Percentiles rank a stretch among this genome's conserved stretches.
Evolutionary conservation across 23 tunicate genomes (phyloP).

Genomic region (Ciona savignyi): DNA sequence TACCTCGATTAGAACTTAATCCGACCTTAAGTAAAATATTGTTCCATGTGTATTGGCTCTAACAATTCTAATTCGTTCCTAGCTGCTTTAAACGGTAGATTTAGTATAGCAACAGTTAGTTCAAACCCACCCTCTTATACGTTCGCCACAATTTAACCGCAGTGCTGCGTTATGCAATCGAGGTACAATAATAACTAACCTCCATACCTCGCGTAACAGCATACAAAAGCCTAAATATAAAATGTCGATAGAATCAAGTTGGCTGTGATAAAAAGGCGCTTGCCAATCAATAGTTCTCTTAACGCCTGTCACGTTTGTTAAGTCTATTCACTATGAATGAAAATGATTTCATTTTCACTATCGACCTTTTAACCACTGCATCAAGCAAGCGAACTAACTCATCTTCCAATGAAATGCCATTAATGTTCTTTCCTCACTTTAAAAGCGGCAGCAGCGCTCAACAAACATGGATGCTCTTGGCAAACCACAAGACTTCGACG

Average conservation of each 20-base stretch:
- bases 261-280: not conserved
- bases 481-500: slow-evolving; percentile 28
- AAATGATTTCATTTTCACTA: not conserved
- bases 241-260: not conserved
- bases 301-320: not conserved
- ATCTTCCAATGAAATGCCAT: not conserved
- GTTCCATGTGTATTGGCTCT: no score
- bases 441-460: not conserved
- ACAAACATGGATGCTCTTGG: slow-evolving; percentile 14
- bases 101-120: not conserved
- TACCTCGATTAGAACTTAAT: no score
- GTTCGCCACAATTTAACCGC: not conserved
- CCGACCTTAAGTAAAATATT: no score
- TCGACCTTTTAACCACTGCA: not conserved
- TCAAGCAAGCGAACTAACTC: not conserved
- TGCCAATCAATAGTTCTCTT: not conserved
- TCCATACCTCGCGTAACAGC: not conserved
- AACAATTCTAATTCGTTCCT: no score
- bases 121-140: not conserved
- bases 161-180: not conserved
- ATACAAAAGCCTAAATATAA: not conserved
- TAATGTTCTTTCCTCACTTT: not conserved
- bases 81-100: no score
- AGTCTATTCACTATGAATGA: not conserved
- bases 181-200: not conserved